Evolutionary conservation across 2,797 vertebrate species (phyloP).

Genomic region (Labeo calbasu): DNA sequence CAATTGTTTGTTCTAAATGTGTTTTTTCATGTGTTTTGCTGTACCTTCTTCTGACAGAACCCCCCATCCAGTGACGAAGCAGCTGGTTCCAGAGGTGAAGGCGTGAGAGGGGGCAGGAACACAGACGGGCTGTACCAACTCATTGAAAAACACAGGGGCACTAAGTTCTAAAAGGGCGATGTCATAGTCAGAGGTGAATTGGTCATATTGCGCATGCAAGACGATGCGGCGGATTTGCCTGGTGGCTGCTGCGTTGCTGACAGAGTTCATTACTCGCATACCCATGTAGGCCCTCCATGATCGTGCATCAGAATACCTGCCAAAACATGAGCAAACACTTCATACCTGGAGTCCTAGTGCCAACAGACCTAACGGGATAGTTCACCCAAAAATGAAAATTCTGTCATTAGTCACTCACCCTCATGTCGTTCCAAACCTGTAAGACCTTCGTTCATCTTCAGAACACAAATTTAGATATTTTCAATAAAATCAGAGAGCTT

Average conservation of each 20-base stretch:
- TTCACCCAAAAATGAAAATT: background rate
- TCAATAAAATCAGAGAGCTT: background rate
- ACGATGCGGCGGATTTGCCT: constrained; percentile 81
- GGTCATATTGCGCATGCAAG: constrained; percentile 85
- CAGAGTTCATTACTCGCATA: constrained; percentile 79
- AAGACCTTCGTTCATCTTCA: background rate
- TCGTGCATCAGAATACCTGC: constrained; percentile 81
- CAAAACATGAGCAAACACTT: constrained; percentile 44
- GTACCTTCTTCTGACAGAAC: constrained; percentile 87
- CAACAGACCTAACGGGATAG: background rate
- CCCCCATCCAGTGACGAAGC: constrained; percentile 89
- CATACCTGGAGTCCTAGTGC: background rate
- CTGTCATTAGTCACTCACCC: background rate
- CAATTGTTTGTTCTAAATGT: constrained; percentile 3
- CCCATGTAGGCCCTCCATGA: constrained; percentile 86
- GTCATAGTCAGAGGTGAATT: constrained; percentile 88
- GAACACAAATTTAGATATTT: background rate
- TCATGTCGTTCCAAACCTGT: background rate
- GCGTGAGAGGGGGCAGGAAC: constrained; percentile 83
- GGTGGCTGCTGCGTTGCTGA: constrained; percentile 70
- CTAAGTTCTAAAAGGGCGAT: constrained; percentile 88
- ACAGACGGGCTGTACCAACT: constrained; percentile 87
- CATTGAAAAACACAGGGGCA: constrained; percentile 82
- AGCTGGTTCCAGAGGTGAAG: constrained; percentile 84
- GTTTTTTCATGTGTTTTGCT: background rate